A percentile compares a stretch with the other conserved stretches of the same genome.
Conservation (phyloP, 2,797 vertebrate genomes). For the Philypnodon macrostomus region DNA sequence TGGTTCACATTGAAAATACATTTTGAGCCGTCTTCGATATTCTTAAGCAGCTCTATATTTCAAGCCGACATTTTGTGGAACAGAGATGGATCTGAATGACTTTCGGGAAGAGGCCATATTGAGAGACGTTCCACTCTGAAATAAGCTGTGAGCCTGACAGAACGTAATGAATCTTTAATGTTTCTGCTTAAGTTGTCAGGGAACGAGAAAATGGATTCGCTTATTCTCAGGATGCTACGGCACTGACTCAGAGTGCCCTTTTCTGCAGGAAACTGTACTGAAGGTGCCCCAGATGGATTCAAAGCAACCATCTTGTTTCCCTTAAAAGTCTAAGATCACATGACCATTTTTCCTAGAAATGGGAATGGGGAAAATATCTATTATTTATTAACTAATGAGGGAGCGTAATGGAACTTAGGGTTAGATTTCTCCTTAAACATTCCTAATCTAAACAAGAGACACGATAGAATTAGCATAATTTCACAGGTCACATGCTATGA, state of each 20-base stretch:
- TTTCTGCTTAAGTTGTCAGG: slow-evolving; percentile 73
- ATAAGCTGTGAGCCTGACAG: slow-evolving; percentile 49
- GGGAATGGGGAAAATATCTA: slow-evolving; percentile 34
- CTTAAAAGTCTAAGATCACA: slow-evolving; percentile 42
- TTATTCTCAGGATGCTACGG: slow-evolving; percentile 76
- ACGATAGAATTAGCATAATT: slow-evolving; percentile 57
- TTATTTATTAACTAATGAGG: slow-evolving; percentile 53
- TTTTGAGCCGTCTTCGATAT: background rate
- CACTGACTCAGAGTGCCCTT: slow-evolving; percentile 75
- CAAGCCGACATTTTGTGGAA: slow-evolving; percentile 12
- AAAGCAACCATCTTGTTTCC: slow-evolving; percentile 41
- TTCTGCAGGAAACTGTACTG: slow-evolving; percentile 47
- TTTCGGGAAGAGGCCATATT: slow-evolving; percentile 28
- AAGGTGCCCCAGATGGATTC: slow-evolving; percentile 54
- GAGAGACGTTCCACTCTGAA: slow-evolving; percentile 52
- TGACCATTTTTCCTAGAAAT: slow-evolving; percentile 47
- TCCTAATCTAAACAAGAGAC: slow-evolving; percentile 25
- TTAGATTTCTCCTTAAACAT: slow-evolving; percentile 43
- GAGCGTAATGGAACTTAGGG: slow-evolving; percentile 20
- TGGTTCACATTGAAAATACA: background rate
- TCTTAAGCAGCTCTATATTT: slow-evolving; percentile 17
- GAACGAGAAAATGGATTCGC: slow-evolving; percentile 80
- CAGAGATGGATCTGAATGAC: slow-evolving; percentile 30
- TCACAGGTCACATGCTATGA: slow-evolving; percentile 57
- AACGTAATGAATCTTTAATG: slow-evolving; percentile 63